phyloP scores from a whole-genome alignment of 2,113 vertebrate species.

The Carassius carassius region DNA sequence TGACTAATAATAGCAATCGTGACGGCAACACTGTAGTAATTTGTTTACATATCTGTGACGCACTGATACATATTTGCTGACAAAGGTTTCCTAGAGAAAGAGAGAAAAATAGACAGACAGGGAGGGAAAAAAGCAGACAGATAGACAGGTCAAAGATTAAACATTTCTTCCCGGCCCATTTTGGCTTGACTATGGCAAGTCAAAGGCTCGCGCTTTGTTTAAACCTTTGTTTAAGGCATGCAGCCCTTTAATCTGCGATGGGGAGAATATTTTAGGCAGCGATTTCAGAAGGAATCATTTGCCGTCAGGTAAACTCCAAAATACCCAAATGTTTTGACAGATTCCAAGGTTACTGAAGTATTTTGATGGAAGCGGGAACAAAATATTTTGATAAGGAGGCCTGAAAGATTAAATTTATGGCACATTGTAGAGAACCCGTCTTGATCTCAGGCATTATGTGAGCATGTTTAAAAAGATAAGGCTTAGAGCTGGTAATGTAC shows the following conservation, averaged over 20 bases:
- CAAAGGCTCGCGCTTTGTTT: conserved; percentile 60
- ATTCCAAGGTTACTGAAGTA: conserved; percentile 75
- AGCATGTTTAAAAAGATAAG: conserved; percentile 59
- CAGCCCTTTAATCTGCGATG: conserved; percentile 62
- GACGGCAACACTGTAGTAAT: conserved; percentile 56
- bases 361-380: conserved; percentile 68
- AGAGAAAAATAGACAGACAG: conserved; percentile 23
- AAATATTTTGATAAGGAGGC: conserved; percentile 73
- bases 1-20: not conserved
- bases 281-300: conserved; percentile 59
- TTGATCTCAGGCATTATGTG: conserved; percentile 53
- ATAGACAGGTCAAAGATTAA: conserved; percentile 50
- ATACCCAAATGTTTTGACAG: conserved; percentile 73
- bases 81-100: not conserved
- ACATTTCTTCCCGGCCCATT: conserved; percentile 63
- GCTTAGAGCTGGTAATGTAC: conserved; percentile 48
- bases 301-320: conserved; percentile 67
- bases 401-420: conserved; percentile 65
- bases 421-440: conserved; percentile 61
- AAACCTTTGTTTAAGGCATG: conserved; percentile 68
- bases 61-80: not conserved
- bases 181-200: conserved; percentile 57
- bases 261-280: conserved; percentile 60
- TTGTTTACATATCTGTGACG: conserved; percentile 36
- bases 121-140: conserved; percentile 10